phyloP scores from a whole-genome alignment of 2,113 vertebrate genomes.

The Dasyornis broadbenti region DNA sequence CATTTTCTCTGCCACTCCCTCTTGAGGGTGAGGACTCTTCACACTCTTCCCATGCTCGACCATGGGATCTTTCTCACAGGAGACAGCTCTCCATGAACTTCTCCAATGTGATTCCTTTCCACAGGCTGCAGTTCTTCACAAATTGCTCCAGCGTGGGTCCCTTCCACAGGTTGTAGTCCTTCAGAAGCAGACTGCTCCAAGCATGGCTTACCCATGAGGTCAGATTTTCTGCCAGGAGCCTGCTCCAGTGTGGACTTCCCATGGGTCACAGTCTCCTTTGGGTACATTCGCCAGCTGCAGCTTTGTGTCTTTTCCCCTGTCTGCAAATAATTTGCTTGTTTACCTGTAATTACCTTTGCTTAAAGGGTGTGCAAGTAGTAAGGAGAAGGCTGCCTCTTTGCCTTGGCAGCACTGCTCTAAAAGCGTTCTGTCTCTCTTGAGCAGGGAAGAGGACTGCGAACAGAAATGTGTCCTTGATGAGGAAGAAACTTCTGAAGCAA shows the following conservation, averaged over 20 bases:
- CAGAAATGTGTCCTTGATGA: not conserved
- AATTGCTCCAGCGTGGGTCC: accelerated
- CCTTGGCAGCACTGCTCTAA: not conserved
- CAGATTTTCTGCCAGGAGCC: not conserved
- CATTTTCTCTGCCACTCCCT: not conserved
- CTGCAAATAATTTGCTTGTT: not conserved
- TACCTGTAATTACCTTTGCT: not conserved
- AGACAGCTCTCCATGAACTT: not conserved
- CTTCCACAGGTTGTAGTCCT: not conserved
- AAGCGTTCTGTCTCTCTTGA: not conserved
- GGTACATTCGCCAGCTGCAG: not conserved
- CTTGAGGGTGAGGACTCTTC: not conserved
- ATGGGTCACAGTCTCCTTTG: not conserved
- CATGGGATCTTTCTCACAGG: accelerated
- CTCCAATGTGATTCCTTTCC: not conserved
- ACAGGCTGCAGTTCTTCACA: not conserved
- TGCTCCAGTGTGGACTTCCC: not conserved
- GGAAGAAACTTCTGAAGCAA: not conserved
- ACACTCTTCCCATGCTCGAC: not conserved
- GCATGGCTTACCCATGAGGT: accelerated
- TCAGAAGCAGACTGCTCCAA: not conserved
- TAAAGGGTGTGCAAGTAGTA: not conserved
- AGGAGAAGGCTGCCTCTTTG: not conserved
- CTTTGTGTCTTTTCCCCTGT: no score
- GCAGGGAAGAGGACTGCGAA: not conserved